Conservation (phyloP, 2,888 invertebrate species). For the Syrista parreyssii region DNA sequence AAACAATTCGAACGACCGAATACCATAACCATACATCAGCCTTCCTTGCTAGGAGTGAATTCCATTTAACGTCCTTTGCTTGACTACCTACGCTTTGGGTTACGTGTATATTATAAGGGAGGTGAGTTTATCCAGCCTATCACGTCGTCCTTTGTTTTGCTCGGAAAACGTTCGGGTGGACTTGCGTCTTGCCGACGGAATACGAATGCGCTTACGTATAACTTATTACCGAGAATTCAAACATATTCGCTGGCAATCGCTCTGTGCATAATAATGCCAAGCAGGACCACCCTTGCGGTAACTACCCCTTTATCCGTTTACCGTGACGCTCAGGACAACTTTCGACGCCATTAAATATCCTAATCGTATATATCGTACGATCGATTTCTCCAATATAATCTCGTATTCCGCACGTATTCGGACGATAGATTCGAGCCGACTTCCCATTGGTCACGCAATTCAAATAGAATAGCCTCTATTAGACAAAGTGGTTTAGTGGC, state of each 20-base stretch:
- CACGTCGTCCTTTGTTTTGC: slow-evolving; percentile 36
- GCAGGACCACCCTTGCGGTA: slow-evolving; percentile 4
- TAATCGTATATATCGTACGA: no score
- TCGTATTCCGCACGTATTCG: no score
- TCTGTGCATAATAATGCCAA: slow-evolving; percentile 42
- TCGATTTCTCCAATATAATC: no score
- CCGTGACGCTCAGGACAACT: no score
- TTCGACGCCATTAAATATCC: no score
- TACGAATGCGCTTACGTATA: slow-evolving; percentile 36
- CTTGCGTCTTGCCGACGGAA: slow-evolving; percentile 30
- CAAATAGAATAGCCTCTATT: no score
- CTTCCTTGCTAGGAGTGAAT: slow-evolving; percentile 28
- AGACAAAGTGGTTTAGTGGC: no score
- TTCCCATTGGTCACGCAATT: no score
- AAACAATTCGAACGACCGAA: slow-evolving; percentile 32
- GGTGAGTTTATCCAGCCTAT: not conserved
- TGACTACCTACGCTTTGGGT: slow-evolving; percentile 15
- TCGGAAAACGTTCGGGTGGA: slow-evolving; percentile 26
- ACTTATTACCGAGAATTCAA: slow-evolving; percentile 33
- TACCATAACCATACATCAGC: slow-evolving; percentile 39
- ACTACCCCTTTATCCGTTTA: no score
- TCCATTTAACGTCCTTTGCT: slow-evolving; percentile 28
- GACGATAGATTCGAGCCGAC: no score
- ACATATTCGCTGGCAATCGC: slow-evolving; percentile 38
- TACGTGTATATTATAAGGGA: slow-evolving; percentile 16